A percentile compares a stretch with the other conserved stretches of the same genome.
These are phyloP conservation scores for Melikaiella ostensackeni DNA, from an alignment of 2,888 invertebrate species.

Conservation along the genomic window DNA sequence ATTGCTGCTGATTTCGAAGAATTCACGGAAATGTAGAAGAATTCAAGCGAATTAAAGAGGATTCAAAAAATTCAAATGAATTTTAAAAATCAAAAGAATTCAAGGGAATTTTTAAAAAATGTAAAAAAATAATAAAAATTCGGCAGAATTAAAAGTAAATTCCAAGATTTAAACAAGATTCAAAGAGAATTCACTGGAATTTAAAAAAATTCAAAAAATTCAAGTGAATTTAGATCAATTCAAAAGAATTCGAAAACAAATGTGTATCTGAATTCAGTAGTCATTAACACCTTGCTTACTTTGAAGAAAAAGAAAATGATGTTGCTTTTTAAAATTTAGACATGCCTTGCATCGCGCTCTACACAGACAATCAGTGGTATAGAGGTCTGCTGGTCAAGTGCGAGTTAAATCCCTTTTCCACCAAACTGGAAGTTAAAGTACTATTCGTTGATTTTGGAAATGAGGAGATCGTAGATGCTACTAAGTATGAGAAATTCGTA, in stretches of 20 bases:
- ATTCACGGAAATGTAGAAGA: no score
- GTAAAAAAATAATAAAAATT: no score
- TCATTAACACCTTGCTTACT: not conserved
- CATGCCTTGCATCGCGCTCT: slow-evolving; percentile 82
- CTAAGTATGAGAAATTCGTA: slow-evolving; percentile 53
- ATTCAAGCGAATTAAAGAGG: no score
- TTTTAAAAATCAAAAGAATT: not conserved
- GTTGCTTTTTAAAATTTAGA: slow-evolving; percentile 63
- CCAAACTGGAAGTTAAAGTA: slow-evolving; percentile 79
- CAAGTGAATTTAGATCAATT: no score
- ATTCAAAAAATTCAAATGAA: no score
- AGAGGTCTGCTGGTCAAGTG: slow-evolving; percentile 82
- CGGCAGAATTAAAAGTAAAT: no score
- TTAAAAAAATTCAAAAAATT: no score
- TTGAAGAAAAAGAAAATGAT: not conserved
- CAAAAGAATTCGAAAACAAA: no score
- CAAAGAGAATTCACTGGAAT: no score
- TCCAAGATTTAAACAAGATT: no score
- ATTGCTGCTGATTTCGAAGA: no score
- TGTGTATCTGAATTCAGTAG: no score
- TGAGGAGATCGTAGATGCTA: slow-evolving; percentile 73
- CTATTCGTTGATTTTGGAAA: slow-evolving; percentile 89
- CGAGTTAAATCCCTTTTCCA: slow-evolving; percentile 60
- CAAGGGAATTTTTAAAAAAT: not conserved
- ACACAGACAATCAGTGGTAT: slow-evolving; percentile 84